Percentiles rank a stretch among this genome's conserved stretches.
Evolutionary conservation across 2,113 vertebrate genomes (phyloP).

Genomic region (Ammodytes marinus): DNA sequence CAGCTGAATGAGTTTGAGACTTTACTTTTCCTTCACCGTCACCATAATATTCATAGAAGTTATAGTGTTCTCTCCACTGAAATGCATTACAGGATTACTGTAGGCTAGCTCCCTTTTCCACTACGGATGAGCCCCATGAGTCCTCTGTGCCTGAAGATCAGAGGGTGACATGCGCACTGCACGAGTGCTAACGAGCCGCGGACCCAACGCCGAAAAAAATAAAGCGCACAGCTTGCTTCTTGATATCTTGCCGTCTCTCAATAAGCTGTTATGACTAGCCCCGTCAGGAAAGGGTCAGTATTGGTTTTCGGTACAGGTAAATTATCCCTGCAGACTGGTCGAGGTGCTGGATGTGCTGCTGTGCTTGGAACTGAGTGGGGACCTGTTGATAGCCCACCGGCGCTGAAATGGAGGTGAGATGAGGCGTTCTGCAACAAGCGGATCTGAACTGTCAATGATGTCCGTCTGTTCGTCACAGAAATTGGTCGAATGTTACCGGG

Average conservation of each 20-base stretch:
- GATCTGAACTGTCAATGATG: slow-evolving; percentile 10
- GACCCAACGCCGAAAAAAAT: slow-evolving; percentile 44
- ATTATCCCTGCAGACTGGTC: slow-evolving; percentile 17
- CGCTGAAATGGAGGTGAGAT: slow-evolving; percentile 74
- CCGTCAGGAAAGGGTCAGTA: slow-evolving; percentile 16
- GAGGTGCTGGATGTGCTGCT: slow-evolving; percentile 18
- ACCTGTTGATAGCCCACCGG: slow-evolving; percentile 78
- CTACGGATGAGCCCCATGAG: slow-evolving; percentile 72
- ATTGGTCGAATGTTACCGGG: slow-evolving; percentile 10
- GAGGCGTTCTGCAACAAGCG: slow-evolving; percentile 29
- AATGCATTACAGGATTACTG: slow-evolving; percentile 43
- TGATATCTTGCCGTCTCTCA: slow-evolving; percentile 19
- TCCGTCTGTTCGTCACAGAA: slow-evolving; percentile 58
- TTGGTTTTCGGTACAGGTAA: not conserved
- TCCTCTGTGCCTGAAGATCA: slow-evolving; percentile 69
- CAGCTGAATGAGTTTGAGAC: not conserved
- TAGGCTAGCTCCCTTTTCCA: slow-evolving; percentile 3
- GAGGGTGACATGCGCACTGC: slow-evolving; percentile 79
- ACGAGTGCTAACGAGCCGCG: slow-evolving; percentile 39
- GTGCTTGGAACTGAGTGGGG: slow-evolving; percentile 32
- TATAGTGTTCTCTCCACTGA: not conserved
- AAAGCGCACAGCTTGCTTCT: slow-evolving; percentile 39
- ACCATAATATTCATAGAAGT: not conserved
- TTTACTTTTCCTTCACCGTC: not conserved
- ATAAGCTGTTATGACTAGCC: slow-evolving; percentile 31